Percentiles rank a stretch among this genome's conserved stretches.
Conservation (phyloP, 2,888 invertebrate species). For the Fabriciana adippe region DNA sequence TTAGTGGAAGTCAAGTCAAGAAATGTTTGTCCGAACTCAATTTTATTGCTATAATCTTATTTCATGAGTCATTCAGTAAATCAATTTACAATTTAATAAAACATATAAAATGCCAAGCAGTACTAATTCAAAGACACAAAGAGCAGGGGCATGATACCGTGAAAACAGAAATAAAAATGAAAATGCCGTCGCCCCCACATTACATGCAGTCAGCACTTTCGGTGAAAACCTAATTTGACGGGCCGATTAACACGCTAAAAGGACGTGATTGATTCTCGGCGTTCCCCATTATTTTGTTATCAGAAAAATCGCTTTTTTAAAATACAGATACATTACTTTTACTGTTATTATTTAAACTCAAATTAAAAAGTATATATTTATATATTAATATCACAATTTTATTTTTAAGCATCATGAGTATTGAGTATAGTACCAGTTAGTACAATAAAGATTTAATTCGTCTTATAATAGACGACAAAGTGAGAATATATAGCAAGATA, state of each 20-base stretch:
- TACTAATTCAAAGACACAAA: conserved; percentile 46
- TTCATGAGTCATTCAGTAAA: conserved; percentile 12
- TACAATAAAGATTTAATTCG: too few species aligned
- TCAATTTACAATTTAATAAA: conserved; percentile 27
- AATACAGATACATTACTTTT: background rate
- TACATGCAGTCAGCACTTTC: conserved; percentile 77
- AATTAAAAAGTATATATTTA: background rate
- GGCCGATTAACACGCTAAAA: conserved; percentile 68
- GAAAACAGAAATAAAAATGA: conserved; percentile 57
- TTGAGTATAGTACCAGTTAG: too few species aligned
- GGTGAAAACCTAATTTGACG: conserved; percentile 80
- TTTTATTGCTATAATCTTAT: too few species aligned
- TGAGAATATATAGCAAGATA: too few species aligned
- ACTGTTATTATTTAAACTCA: background rate
- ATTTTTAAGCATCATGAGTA: background rate
- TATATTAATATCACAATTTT: background rate
- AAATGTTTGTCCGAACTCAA: too few species aligned
- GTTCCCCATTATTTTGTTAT: conserved; percentile 27
- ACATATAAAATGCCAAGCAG: conserved; percentile 43
- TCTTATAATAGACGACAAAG: too few species aligned
- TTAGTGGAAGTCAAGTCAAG: too few species aligned
- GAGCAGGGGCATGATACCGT: conserved; percentile 60
- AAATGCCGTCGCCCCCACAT: conserved; percentile 61
- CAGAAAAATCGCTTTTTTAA: conserved; percentile 16
- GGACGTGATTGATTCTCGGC: conserved; percentile 42